phyloP scores from a whole-genome alignment of 2,888 invertebrate genomes.

The Drosophila paucipuncta region DNA sequence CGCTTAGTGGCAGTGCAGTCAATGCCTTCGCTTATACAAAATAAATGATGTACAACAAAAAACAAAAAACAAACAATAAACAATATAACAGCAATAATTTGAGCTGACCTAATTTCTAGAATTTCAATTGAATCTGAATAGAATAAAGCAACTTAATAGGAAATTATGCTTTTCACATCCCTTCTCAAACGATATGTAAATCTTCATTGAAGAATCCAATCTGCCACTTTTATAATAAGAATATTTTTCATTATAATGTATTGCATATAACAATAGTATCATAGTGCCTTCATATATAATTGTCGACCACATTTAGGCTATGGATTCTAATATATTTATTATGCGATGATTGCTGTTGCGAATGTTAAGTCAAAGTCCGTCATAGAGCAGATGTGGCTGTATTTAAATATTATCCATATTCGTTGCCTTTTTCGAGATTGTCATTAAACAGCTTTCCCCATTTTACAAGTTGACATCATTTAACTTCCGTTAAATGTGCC shows the following conservation, averaged over 20 bases:
- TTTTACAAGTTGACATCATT: conserved; percentile 59
- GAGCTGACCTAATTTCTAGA: neutral
- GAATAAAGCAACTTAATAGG: neutral
- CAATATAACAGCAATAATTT: neutral
- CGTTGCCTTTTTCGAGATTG: conserved; percentile 39
- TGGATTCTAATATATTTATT: neutral
- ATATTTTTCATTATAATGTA: neutral
- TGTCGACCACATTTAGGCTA: neutral
- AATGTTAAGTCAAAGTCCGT: neutral
- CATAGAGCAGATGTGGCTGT: neutral
- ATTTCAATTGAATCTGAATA: neutral
- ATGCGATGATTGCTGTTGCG: neutral
- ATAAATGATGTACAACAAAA: neutral
- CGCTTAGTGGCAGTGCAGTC: neutral
- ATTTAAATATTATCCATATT: conserved; percentile 11
- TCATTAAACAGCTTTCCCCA: conserved; percentile 55
- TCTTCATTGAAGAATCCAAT: neutral
- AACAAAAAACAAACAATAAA: neutral
- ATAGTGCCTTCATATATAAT: neutral
- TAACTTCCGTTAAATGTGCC: conserved; percentile 79
- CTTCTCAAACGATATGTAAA: neutral
- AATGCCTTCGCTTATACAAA: neutral
- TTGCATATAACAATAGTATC: neutral
- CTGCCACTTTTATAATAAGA: neutral
- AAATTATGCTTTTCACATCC: neutral